Percentiles rank a stretch among this genome's conserved stretches.
phyloP scores from a whole-genome alignment of 1,140 invertebrate species.

The Sinella curviseta region DNA sequence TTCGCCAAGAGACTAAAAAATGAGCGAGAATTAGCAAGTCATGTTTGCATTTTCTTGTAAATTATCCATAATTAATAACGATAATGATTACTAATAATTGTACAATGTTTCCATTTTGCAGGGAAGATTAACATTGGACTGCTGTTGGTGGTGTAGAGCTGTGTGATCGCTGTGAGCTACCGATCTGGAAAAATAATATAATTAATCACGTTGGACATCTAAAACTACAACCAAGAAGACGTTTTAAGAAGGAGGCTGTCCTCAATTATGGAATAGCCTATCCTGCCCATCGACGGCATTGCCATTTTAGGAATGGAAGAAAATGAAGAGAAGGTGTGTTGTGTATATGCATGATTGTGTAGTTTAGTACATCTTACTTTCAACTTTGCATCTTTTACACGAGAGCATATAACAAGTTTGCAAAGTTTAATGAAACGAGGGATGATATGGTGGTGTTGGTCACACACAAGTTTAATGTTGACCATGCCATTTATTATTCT shows the following conservation, averaged over 20 bases:
- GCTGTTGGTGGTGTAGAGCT: not conserved
- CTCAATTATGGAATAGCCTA: slow-evolving; percentile 24
- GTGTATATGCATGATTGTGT: not conserved
- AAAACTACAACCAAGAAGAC: not conserved
- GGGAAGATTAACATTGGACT: not conserved
- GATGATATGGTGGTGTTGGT: not conserved
- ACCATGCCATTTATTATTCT: not conserved
- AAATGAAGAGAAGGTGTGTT: slow-evolving; percentile 49
- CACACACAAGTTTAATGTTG: not conserved
- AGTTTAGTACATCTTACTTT: not conserved
- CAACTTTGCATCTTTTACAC: not conserved
- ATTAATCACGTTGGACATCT: not conserved
- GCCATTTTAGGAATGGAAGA: slow-evolving; percentile 45
- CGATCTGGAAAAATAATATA: not conserved
- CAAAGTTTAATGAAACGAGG: not conserved
- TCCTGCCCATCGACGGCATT: slow-evolving; percentile 20
- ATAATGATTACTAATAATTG: not conserved
- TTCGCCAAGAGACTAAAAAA: no score
- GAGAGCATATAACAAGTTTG: not conserved
- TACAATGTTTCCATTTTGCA: not conserved
- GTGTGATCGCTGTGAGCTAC: not conserved
- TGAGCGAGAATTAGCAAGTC: not conserved
- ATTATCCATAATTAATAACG: not conserved
- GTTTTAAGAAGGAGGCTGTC: slow-evolving; percentile 8
- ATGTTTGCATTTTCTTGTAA: not conserved